Base-by-base conservation (phyloP, 1,140 invertebrate genomes). In the Antheraea pernyi region DNA sequence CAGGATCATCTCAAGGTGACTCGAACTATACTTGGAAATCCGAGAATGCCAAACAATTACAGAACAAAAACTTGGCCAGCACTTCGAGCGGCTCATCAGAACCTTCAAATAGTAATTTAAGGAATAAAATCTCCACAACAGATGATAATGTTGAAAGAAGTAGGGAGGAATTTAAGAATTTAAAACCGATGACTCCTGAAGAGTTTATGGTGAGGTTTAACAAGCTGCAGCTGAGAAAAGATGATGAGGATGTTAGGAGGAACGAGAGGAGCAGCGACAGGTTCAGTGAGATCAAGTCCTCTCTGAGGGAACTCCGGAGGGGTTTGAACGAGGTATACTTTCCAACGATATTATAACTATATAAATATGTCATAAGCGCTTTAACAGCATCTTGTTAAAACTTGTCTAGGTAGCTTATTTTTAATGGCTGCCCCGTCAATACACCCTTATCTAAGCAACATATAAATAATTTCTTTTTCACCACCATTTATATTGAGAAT, bases 271-370 rank as follows among this genome's bases (percentile, higher is more conserved):
- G 46, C 13, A 48, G 13, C 3, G 79, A 89, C 58, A 71, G 87
- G 19, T 88, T 88, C 70, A 84, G 77, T 60, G 80, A 85, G 74
- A 90, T 90, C 70, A 88, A 87, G 75, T 80, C 79, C 8, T 88
- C 85, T 0, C 62, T 90, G 59, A 73, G 79, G 67, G 86, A 88
- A 62, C 71, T 88, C 13, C 61, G 88, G 13, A 68, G 86, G 1
- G 86, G 84, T 9, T 68, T 88, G 46, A 88, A 88, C 67, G 88
- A 86, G 84, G 88, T 87, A 64, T 42, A 39, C 67, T 18, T 58
- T 59, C 0, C 11, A 60, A 42, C 4, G 22, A 30, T 30, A 30
- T 30, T 30, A 30, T 30, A 30, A 30, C 22, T 30, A 1, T 30
- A 30, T 30, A 30, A 4, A 30, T 30, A 30, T 4, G 22, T 4